Evolutionary conservation across 2,113 vertebrate genomes (phyloP), one percentile per base, ranked within the genome.

Genomic region (Candoia aspera): DNA sequence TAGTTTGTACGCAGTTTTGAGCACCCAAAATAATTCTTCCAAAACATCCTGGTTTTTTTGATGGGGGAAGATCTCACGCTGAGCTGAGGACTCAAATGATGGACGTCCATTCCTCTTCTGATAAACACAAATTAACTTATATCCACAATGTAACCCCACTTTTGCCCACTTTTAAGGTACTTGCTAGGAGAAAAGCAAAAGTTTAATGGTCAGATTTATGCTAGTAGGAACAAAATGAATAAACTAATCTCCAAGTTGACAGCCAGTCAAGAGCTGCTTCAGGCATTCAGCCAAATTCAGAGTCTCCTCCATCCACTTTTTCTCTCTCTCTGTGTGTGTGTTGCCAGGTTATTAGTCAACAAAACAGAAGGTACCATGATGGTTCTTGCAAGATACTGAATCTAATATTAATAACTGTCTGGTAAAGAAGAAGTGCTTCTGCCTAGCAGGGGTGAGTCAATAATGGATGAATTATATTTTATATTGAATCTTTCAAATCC

Each of bases 331-430:
- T 55, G 4, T 33, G 33, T 79, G 15, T 37, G n/a, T 37, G 57
- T 96, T 96, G 96, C 95, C 94, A 96, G 90, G 95, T 89, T 97
- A 96, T 96, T 95, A 95, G 93, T 97, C 96, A 97, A 96, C 93
- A 95, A 90, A 94, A 88, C 91, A 90, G 91, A 92, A 94, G 4
- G 33, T 92, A 9, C 90, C 90, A 84, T 53, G 60, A 87, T 46
- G 57, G 79, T 73, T 93, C 60, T 64, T 21, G 8, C 42, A 91
- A 93, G 92, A 96, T 95, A 95, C 26, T 42, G 87, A 87, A 46
- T 73, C 94, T 94, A 94, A 90, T 93, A 92, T 92, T 93, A 94
- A 96, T 91, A 55, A 68, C 4, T 68, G 3, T 90, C 91, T 96
- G 94, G 93, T 46, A 73, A 93, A 86, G 93, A 93, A 91, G 94